These are phyloP conservation scores for Pammene aurita DNA, from an alignment of 2,888 invertebrate species.

Conservation along the genomic window DNA sequence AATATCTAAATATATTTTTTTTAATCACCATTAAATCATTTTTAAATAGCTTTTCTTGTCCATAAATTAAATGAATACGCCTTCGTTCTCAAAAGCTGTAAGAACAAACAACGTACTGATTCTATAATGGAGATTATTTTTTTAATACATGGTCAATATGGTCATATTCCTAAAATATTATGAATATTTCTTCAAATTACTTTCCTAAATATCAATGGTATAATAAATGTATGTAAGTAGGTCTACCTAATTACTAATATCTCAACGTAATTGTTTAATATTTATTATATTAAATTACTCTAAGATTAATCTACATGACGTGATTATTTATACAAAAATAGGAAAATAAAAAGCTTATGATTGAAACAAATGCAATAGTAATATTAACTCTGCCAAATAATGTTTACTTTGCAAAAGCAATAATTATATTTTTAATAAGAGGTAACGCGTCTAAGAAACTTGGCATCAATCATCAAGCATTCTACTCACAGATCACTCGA, in stretches of 20 bases:
- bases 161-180: neutral
- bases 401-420: too few species aligned
- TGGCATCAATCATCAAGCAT: slow-evolving; percentile 29
- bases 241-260: neutral
- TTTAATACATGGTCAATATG: too few species aligned
- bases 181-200: neutral
- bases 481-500: slow-evolving; percentile 32
- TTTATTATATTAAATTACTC: too few species aligned
- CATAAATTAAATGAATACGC: too few species aligned
- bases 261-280: neutral
- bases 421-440: neutral
- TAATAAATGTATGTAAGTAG: neutral
- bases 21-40: too few species aligned
- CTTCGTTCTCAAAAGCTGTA: neutral
- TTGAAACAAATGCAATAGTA: too few species aligned
- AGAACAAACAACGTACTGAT: neutral
- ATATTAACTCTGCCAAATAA: too few species aligned
- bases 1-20: too few species aligned
- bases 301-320: too few species aligned
- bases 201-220: neutral
- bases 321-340: too few species aligned
- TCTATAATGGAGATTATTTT: neutral
- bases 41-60: too few species aligned
- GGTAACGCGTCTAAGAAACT: neutral
- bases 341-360: too few species aligned